Evolutionary conservation across 2,113 vertebrate species (phyloP).

Genomic region (Tautogolabrus adspersus): DNA sequence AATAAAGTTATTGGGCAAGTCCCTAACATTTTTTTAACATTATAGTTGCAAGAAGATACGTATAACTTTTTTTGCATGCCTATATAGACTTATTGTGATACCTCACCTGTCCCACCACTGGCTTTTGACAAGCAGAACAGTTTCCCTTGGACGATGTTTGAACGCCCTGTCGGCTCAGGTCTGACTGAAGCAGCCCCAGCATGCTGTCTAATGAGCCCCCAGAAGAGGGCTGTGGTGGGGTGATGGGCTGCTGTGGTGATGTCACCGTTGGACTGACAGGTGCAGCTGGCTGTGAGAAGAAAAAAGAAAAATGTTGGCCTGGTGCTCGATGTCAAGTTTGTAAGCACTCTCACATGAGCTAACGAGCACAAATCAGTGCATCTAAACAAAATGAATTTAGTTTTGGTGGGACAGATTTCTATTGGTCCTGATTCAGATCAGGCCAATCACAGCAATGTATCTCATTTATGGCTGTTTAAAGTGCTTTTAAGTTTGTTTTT

Average conservation of each 20-base stretch:
- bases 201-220: slow-evolving; percentile 91
- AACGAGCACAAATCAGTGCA: not conserved
- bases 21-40: too few species aligned
- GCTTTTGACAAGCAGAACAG: slow-evolving; percentile 91
- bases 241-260: slow-evolving; percentile 61
- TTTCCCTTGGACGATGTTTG: slow-evolving; percentile 90
- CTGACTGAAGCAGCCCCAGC: slow-evolving; percentile 92
- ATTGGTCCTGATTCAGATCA: not conserved
- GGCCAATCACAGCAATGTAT: not conserved
- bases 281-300: slow-evolving; percentile 62
- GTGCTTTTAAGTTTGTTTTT: not conserved
- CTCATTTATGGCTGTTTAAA: not conserved
- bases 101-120: slow-evolving; percentile 91
- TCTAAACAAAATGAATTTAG: not conserved
- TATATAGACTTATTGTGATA: not conserved
- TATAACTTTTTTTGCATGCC: not conserved
- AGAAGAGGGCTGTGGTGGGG: slow-evolving; percentile 62
- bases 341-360: too few species aligned
- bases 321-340: not conserved
- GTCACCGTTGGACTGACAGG: slow-evolving; percentile 71
- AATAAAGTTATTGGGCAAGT: not conserved
- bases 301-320: not conserved
- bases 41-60: too few species aligned
- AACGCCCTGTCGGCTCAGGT: slow-evolving; percentile 90
- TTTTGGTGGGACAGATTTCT: too few species aligned